These are phyloP conservation scores for Ophiothrix spiculata DNA, from an alignment of 35 echinoderm and acorn worm genomes.

Conservation along the genomic window DNA sequence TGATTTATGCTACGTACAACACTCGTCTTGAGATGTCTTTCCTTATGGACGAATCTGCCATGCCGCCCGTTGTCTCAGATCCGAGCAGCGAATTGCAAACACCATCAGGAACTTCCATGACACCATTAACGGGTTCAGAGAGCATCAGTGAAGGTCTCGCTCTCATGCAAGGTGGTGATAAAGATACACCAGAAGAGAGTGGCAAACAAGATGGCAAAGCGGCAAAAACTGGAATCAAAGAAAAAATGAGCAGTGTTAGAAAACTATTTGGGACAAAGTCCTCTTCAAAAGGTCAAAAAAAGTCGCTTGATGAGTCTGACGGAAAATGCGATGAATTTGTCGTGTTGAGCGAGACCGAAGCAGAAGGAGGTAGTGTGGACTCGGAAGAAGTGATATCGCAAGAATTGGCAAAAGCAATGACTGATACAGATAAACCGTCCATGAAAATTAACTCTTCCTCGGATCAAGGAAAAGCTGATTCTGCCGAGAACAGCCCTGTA, in stretches of 20 bases:
- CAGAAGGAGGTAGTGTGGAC: not conserved
- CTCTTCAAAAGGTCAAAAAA: not conserved
- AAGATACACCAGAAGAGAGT: not conserved
- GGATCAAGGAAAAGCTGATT: not conserved
- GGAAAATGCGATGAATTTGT: not conserved
- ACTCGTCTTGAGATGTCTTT: slow-evolving; percentile 79
- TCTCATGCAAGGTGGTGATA: not conserved
- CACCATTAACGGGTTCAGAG: slow-evolving; percentile 33
- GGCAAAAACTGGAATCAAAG: not conserved
- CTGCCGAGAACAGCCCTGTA: not conserved
- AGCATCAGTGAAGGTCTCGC: slow-evolving; percentile 56
- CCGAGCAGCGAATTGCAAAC: slow-evolving; percentile 20
- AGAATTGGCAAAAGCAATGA: slow-evolving; percentile 5
- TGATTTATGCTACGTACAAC: slow-evolving; percentile 71
- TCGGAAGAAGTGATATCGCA: not conserved
- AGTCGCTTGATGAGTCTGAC: not conserved
- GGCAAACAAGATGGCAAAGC: not conserved
- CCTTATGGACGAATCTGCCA: slow-evolving; percentile 82
- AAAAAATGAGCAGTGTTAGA: not conserved
- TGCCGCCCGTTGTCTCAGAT: slow-evolving; percentile 34
- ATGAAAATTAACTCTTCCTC: not conserved
- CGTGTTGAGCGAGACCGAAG: not conserved
- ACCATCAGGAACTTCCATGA: slow-evolving; percentile 5
- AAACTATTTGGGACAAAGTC: not conserved
- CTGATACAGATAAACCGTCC: not conserved